Evolutionary conservation across 2,113 vertebrate genomes (phyloP).

Genomic region (Cyanocitta stelleri): DNA sequence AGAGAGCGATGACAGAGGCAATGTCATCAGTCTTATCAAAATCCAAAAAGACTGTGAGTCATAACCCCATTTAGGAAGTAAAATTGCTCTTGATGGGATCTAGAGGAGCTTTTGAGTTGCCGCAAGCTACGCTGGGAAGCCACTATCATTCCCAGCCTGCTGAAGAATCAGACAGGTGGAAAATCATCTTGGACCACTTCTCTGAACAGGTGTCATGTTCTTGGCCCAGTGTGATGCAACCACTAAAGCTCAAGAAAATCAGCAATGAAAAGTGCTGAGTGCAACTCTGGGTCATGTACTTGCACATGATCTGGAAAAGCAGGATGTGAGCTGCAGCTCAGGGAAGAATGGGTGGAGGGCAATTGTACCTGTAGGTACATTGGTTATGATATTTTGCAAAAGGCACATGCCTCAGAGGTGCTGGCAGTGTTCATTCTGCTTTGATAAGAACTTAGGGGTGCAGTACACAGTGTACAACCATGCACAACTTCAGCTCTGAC

Average conservation of each 20-base stretch:
- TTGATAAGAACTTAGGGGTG: background rate
- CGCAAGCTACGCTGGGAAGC: background rate
- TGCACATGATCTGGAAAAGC: background rate
- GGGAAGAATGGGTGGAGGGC: background rate
- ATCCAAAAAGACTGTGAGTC: background rate
- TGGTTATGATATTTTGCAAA: background rate
- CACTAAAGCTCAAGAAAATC: background rate
- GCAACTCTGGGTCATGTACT: background rate
- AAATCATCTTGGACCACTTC: background rate
- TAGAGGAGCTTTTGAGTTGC: background rate
- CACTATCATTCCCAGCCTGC: background rate
- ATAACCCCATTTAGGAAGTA: background rate
- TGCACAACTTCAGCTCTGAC: background rate
- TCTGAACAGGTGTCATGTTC: background rate
- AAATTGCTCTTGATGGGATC: background rate
- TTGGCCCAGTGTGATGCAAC: background rate
- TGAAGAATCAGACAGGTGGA: background rate
- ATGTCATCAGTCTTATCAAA: background rate
- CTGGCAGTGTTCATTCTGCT: background rate
- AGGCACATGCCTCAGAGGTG: background rate
- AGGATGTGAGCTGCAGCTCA: background rate
- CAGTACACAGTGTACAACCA: background rate
- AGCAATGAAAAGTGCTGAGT: background rate
- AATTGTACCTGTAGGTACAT: background rate
- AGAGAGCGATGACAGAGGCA: background rate